Conservation (phyloP, 1,140 invertebrate species). For the Nephotettix cincticeps region DNA sequence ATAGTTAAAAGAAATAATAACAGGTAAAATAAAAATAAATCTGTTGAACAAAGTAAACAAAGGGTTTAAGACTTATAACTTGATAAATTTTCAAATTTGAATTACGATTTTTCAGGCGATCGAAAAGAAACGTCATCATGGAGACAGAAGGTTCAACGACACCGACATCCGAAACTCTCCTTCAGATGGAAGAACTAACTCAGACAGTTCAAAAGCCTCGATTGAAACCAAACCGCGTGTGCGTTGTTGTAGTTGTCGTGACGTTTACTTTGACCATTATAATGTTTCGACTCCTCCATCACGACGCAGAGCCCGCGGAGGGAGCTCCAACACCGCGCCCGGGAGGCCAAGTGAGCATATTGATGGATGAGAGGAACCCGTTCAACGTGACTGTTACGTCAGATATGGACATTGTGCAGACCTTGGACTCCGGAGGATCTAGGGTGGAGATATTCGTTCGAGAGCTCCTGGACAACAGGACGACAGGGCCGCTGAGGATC, state of each 20-base stretch:
- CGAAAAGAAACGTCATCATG: no score
- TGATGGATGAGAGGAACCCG: neutral
- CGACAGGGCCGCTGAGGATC: neutral
- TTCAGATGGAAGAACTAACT: no score
- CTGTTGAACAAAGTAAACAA: no score
- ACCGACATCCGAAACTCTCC: no score
- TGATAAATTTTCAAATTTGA: no score
- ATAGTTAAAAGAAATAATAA: no score
- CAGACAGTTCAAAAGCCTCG: conserved; percentile 41
- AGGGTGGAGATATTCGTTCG: neutral
- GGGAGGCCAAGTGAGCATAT: neutral
- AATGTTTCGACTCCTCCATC: neutral
- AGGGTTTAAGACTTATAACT: no score
- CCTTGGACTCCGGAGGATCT: neutral
- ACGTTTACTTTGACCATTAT: neutral
- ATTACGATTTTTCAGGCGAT: no score
- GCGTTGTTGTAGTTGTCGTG: neutral
- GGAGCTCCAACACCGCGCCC: neutral
- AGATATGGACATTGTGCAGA: neutral
- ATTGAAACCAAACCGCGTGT: neutral
- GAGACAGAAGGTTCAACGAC: no score
- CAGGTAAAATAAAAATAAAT: no score
- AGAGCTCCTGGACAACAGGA: neutral
- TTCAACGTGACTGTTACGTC: neutral
- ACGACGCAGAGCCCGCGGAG: neutral